phyloP scores from a whole-genome alignment of 92 coral and sea anemone genomes.

The Zoanthus sansibaricus region DNA sequence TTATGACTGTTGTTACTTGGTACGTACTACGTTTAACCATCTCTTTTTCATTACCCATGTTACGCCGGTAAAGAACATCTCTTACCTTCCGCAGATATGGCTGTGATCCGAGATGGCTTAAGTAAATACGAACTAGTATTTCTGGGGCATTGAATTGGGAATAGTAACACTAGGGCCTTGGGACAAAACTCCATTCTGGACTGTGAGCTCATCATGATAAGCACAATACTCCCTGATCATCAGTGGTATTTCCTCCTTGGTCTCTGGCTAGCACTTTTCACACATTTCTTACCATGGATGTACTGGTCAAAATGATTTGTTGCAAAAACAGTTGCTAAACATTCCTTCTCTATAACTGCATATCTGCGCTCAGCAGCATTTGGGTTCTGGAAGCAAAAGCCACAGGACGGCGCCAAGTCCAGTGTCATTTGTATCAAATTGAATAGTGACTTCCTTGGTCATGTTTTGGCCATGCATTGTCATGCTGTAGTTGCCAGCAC shows the following conservation, averaged over 20 bases:
- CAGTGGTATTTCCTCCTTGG: slow-evolving; percentile 22
- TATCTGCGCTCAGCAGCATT: background rate
- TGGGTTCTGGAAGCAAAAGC: background rate
- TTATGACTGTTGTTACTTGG: too few relatives aligned
- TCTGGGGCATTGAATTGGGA: background rate
- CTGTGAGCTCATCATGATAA: slow-evolving; percentile 42
- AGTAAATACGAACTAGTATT: background rate
- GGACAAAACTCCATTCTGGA: slow-evolving; percentile 43
- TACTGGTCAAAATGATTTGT: background rate
- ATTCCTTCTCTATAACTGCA: slow-evolving; percentile 11
- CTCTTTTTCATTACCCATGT: slow-evolving; percentile 54
- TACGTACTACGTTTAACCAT: background rate
- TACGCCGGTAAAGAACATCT: slow-evolving; percentile 51
- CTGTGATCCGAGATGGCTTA: background rate
- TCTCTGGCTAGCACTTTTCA: slow-evolving; percentile 29
- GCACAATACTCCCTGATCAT: slow-evolving; percentile 31
- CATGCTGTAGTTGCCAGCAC: slow-evolving; percentile 17
- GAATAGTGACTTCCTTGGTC: slow-evolving; percentile 15
- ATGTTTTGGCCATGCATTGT: background rate
- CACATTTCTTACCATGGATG: too few relatives aligned
- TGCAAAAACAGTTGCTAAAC: background rate
- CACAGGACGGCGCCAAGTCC: background rate
- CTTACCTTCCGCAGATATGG: slow-evolving; percentile 49
- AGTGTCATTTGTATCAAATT: background rate
- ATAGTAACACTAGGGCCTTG: background rate